Evolutionary conservation across 2,888 invertebrate species (phyloP), one percentile per base, ranked within the genome.

Genomic region (Andrena minutula): DNA sequence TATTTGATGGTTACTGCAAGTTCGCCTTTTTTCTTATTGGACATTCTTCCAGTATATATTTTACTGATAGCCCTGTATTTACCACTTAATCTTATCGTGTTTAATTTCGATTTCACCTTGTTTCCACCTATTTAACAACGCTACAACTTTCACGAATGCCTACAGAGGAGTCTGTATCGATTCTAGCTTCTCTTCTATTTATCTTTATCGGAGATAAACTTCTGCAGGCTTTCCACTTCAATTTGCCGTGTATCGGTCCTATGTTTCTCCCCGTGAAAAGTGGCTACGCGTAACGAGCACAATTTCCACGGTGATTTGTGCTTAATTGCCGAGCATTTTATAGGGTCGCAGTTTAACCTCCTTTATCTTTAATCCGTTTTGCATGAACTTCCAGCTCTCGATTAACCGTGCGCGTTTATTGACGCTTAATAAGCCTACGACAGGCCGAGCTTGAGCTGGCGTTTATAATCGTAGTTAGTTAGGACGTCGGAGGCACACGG

Each of bases 321-420:
- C 86, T 90, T 90, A 88, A 91, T 90, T 90, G 88, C 85, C 85
- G 49, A 82, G 82, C 84, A 83, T 82, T 85, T 83, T 81, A 79
- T 63, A 77, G 63, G 64, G 49, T 51, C 70, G 61, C 26, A 66
- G 71, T 79, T 79, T 75, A 73, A 72, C 75, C 66, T 84, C 79
- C 71, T 68, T 73, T 70, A 75, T 79, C 83, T 75, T 71, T 75
- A 83, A 77, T 83, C 75, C 71, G 23, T 75, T 77, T 68, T 83
- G 30, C 83, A 65, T 60, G 58, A 81, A 74, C 51, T 41, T 69
- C 66, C 63, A 30, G 69, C 51, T 64, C 64, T 32, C 51, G 64
- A 81, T 74, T 81, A 82, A 75, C 75, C 68, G 49, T 65, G 76
- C 64, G 47, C 68, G 64, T 64, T 78, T 73, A 74, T 83, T 71